Conservation (phyloP, 1,140 invertebrate species). For the Chelonus insularis region DNA sequence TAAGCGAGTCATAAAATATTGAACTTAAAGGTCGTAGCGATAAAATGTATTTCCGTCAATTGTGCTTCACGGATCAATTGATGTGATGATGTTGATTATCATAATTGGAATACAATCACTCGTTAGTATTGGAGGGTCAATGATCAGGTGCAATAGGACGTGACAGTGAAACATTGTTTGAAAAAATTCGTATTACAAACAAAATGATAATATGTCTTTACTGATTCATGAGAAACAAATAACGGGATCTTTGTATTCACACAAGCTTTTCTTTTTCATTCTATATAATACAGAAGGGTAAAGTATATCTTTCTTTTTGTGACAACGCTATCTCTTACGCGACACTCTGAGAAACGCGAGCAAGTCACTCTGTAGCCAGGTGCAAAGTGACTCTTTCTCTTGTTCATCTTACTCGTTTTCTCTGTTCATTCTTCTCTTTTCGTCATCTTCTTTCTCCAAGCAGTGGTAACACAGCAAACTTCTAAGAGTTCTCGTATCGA, state of each 20-base stretch:
- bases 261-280: neutral
- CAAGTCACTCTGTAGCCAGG: conserved; percentile 43
- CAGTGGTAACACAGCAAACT: conserved; percentile 18
- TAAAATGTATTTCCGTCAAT: conserved; percentile 50
- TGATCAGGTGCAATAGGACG: conserved; percentile 33
- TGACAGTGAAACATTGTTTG: neutral
- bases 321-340: conserved; percentile 8
- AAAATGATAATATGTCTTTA: neutral
- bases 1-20: neutral
- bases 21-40: neutral
- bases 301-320: neutral
- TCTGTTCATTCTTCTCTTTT: neutral
- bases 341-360: conserved; percentile 35
- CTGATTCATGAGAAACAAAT: too few species aligned
- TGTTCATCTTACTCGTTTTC: conserved; percentile 29
- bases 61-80: conserved; percentile 41
- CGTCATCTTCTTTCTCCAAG: conserved; percentile 3
- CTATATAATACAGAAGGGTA: neutral
- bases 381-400: conserved; percentile 51
- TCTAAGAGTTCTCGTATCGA: conserved; percentile 49
- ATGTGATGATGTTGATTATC: conserved; percentile 39
- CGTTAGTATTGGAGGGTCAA: conserved; percentile 42
- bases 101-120: conserved; percentile 57
- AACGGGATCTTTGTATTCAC: neutral
- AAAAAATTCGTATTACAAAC: too few species aligned